Evolutionary conservation across 2,797 vertebrate species (phyloP).

Genomic region (Hippoglossus hippoglossus): DNA sequence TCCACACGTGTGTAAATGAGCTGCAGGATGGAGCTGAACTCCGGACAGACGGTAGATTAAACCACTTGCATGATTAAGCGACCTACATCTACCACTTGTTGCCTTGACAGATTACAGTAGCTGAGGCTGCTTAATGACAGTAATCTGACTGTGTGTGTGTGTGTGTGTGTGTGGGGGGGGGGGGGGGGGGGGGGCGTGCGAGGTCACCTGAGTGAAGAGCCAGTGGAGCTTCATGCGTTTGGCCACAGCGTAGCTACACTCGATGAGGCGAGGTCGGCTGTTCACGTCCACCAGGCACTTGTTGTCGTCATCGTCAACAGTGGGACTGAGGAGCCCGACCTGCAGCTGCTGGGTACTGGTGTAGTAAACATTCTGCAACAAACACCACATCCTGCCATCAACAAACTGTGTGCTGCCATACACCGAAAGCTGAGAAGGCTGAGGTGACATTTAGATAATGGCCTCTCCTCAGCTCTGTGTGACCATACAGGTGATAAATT

Average conservation of each 20-base stretch:
- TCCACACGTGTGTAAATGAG: constrained; percentile 38
- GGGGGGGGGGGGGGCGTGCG: neutral
- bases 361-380: constrained; percentile 97
- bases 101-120: neutral
- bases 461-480: constrained; percentile 25
- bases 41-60: constrained; percentile 32
- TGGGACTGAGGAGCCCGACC: constrained; percentile 94
- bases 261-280: constrained; percentile 92
- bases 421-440: neutral
- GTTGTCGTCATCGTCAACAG: constrained; percentile 96
- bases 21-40: constrained; percentile 38
- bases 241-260: constrained; percentile 95
- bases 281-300: constrained; percentile 99
- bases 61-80: constrained; percentile 28
- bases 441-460: constrained; percentile 52
- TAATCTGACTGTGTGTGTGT: neutral
- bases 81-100: constrained; percentile 6
- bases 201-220: constrained; percentile 95
- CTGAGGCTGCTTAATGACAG: neutral
- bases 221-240: constrained; percentile 99
- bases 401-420: neutral
- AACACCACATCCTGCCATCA: constrained; percentile 42
- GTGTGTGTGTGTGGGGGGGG: neutral
- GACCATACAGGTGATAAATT: constrained; percentile 48
- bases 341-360: constrained; percentile 93